phyloP scores from a whole-genome alignment of 2,113 vertebrate species.

The Drymodes brunneopygia region DNA sequence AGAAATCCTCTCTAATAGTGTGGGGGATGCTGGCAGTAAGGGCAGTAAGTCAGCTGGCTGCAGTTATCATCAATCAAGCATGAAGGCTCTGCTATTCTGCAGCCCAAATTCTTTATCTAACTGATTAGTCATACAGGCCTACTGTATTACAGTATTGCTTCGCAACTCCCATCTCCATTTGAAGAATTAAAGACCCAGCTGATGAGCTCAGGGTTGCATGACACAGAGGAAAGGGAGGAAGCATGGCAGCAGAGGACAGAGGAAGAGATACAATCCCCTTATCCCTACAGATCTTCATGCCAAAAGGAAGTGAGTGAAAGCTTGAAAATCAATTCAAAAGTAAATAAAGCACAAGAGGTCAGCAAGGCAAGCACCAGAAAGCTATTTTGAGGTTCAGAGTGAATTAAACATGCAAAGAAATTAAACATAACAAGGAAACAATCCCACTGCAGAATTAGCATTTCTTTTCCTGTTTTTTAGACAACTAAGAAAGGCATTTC shows the following conservation, averaged over 20 bases:
- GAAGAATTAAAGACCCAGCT: not conserved
- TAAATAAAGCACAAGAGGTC: conserved; percentile 7
- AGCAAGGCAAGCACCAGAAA: not conserved
- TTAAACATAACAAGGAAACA: not conserved
- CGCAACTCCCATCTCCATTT: not conserved
- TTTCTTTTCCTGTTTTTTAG: not conserved
- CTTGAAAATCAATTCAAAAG: conserved; percentile 2
- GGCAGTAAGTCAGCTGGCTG: conserved; percentile 51
- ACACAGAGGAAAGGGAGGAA: not conserved
- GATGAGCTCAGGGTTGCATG: not conserved
- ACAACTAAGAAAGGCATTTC: not conserved
- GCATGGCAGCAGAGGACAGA: not conserved
- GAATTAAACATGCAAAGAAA: conserved; percentile 8
- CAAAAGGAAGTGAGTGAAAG: not conserved
- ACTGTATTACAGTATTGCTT: not conserved
- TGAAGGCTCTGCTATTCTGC: conserved; percentile 39
- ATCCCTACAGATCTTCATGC: not conserved
- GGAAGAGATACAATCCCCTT: not conserved
- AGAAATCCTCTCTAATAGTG: conserved; percentile 10
- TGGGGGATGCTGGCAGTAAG: conserved; percentile 9
- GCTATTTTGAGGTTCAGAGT: not conserved
- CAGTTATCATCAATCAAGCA: conserved; percentile 58
- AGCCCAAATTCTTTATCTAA: conserved; percentile 45
- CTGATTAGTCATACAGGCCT: conserved; percentile 55
- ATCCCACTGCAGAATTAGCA: not conserved